A percentile compares a stretch with the other conserved stretches of the same genome.
Evolutionary conservation across 2,888 invertebrate genomes (phyloP).

Genomic region (Drosophila subquinaria): DNA sequence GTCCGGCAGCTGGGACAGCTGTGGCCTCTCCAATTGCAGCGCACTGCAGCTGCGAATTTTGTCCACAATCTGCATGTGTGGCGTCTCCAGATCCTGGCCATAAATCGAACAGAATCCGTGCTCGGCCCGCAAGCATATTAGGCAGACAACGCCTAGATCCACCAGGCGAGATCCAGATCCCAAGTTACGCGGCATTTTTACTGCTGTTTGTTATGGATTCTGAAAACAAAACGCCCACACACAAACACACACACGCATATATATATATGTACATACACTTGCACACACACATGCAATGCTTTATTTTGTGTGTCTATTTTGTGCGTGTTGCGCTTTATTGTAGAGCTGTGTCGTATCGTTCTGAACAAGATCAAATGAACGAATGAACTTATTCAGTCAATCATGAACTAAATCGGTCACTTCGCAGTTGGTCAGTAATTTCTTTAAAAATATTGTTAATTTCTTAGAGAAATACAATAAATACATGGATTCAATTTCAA

Average conservation of each 20-base stretch:
- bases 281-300: conserved; percentile 20
- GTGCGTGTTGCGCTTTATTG: conserved; percentile 32
- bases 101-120: conserved; percentile 79
- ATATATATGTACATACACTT: background rate
- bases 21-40: conserved; percentile 67
- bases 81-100: conserved; percentile 70
- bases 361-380: background rate
- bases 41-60: conserved; percentile 83
- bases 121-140: conserved; percentile 82
- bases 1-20: conserved; percentile 79
- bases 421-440: too few relatives aligned
- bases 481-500: too few relatives aligned
- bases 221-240: conserved; percentile 44
- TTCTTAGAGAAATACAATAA: too few relatives aligned
- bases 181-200: conserved; percentile 55
- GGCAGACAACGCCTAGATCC: conserved; percentile 83
- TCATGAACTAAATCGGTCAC: too few relatives aligned
- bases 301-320: conserved; percentile 52
- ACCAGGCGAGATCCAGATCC: conserved; percentile 53
- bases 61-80: conserved; percentile 76
- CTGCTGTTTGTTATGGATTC: conserved; percentile 40
- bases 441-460: too few relatives aligned
- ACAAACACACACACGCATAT: conserved; percentile 1
- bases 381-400: background rate
- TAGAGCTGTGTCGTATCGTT: background rate